phyloP scores from a whole-genome alignment of 2,888 invertebrate species.

The Catocala nupta region DNA sequence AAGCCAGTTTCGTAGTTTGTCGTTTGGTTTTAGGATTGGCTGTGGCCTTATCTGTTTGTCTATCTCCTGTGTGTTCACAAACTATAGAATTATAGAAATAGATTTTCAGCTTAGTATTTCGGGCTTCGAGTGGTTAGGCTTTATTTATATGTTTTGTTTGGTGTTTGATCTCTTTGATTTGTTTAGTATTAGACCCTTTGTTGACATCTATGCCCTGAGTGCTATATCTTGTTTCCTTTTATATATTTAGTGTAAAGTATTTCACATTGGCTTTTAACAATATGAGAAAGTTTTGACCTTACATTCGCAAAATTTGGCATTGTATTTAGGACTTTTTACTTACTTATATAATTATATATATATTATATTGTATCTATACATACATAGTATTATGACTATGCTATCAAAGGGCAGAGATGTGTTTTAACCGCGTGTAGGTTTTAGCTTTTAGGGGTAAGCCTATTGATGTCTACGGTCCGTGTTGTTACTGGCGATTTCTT shows the following conservation, averaged over 20 bases:
- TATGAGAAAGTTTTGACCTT: no score
- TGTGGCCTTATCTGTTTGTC: conserved; percentile 51
- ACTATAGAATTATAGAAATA: conserved; percentile 49
- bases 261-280: neutral
- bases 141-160: conserved; percentile 31
- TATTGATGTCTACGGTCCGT: no score
- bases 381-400: no score
- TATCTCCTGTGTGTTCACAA: conserved; percentile 35
- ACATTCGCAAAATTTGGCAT: no score
- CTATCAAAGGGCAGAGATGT: no score
- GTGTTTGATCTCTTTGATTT: conserved; percentile 16
- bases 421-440: no score
- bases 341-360: no score
- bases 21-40: conserved; percentile 58
- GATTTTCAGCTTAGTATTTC: conserved; percentile 41
- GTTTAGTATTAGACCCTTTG: conserved; percentile 11
- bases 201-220: conserved; percentile 7
- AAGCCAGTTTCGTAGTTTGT: conserved; percentile 64
- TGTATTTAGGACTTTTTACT: no score
- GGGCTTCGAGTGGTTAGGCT: conserved; percentile 23
- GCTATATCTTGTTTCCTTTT: neutral
- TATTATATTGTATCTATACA: no score
- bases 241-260: neutral
- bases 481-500: no score
- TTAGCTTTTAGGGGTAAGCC: no score